Evolutionary conservation across 2,797 vertebrate genomes (phyloP).

Genomic region (Phrynocephalus vlangalii): DNA sequence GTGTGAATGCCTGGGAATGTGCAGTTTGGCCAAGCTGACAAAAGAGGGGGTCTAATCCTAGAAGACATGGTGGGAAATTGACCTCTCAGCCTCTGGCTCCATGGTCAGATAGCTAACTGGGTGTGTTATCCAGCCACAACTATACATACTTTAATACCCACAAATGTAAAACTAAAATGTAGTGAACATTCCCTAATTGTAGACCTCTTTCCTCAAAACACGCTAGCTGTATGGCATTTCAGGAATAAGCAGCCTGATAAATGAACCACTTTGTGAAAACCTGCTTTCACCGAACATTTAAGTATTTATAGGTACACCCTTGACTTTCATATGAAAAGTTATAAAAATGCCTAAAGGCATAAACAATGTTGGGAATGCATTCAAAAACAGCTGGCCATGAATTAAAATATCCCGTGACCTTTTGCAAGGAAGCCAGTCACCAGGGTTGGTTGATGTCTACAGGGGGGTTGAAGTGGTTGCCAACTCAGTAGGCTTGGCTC

Average conservation of each 20-base stretch:
- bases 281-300: neutral
- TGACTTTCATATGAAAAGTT: conserved; percentile 45
- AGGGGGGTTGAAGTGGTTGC: conserved; percentile 21
- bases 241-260: neutral
- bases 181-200: neutral
- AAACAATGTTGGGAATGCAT: conserved; percentile 58
- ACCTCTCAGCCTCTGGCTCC: too few relatives aligned
- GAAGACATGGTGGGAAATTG: too few relatives aligned
- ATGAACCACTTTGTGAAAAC: conserved; percentile 12
- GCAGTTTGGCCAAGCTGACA: too few relatives aligned
- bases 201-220: neutral
- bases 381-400: conserved; percentile 38
- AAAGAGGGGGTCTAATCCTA: too few relatives aligned
- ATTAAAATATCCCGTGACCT: conserved; percentile 54
- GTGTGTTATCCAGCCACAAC: too few relatives aligned
- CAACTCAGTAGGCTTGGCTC: conserved; percentile 35
- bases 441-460: conserved; percentile 53
- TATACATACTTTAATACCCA: neutral
- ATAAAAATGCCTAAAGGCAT: conserved; percentile 55
- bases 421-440: conserved; percentile 48
- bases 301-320: conserved; percentile 18
- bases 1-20: too few relatives aligned
- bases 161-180: neutral
- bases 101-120: too few relatives aligned
- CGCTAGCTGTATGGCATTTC: conserved; percentile 1